phyloP scores from a whole-genome alignment of 2,888 invertebrate genomes.

The Lithophane socia region DNA sequence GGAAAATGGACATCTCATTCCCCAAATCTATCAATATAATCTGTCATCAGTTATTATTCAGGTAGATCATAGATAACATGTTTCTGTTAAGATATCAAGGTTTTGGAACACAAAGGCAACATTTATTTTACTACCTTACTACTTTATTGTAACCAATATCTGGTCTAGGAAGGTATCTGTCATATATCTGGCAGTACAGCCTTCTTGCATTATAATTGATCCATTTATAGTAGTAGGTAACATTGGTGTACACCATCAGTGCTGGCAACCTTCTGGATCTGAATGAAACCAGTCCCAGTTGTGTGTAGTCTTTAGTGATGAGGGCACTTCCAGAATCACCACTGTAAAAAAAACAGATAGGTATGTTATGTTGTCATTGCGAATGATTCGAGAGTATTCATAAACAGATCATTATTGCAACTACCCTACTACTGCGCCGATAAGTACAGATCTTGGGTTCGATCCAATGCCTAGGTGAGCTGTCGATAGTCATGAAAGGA shows the following conservation, averaged over 20 bases:
- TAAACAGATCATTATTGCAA: background rate
- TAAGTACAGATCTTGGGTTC: too few species aligned
- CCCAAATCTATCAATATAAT: background rate
- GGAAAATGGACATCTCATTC: background rate
- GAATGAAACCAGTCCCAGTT: slow-evolving; percentile 77
- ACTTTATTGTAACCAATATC: too few species aligned
- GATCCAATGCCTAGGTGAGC: too few species aligned
- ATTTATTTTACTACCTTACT: background rate
- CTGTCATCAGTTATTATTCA: background rate
- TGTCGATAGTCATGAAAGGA: too few species aligned
- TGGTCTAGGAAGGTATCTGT: background rate
- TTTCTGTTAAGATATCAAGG: background rate
- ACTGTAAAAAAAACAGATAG: slow-evolving; percentile 65
- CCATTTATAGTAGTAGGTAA: slow-evolving; percentile 60
- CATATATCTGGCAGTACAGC: slow-evolving; percentile 18
- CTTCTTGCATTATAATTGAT: slow-evolving; percentile 14
- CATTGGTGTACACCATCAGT: slow-evolving; percentile 75
- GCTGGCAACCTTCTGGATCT: slow-evolving; percentile 60
- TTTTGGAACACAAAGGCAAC: background rate
- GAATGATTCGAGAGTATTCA: background rate
- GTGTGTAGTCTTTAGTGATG: slow-evolving; percentile 60
- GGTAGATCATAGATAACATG: background rate
- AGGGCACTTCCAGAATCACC: slow-evolving; percentile 79
- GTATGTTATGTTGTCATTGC: background rate
- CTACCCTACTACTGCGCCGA: too few species aligned